Evolutionary conservation across 2,888 invertebrate genomes (phyloP), one percentile per base, ranked within the genome.

Genomic region (Lithophane ornitopus): DNA sequence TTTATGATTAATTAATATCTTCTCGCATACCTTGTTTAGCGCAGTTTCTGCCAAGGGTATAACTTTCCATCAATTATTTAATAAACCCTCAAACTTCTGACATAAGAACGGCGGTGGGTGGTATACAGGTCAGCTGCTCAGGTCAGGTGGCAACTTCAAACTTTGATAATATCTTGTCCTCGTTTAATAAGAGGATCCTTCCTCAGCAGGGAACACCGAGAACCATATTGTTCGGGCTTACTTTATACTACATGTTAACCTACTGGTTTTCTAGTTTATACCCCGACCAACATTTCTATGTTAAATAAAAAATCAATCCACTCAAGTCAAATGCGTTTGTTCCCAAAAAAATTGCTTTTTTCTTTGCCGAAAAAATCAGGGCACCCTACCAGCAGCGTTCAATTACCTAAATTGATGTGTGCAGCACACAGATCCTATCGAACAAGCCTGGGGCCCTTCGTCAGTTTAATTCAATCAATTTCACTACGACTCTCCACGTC

Each of bases 361-460:
- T 62, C 66, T 75, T 72, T 79, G 58, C 79, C 70, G 75, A 82
- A 87, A 77, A 82, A 86, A 85, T 87, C 88, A 73, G 68, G 59
- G 66, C 80, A 76, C 83, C 84, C 83, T 77, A 76, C 85, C 89
- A 82, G 89, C 86, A 80, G 85, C 88, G 81, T 91, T 92, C 95
- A 95, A 96, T 96, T 95, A 94, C 91, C 88, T 93, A 94, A 95
- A 96, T 96, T 95, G 94, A 94, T 96, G 94, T 95, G 95, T 95
- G 91, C 91, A 89, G 93, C 95, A 94, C 91, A 94, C 94, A 93
- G 92, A 95, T 95, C 92, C 93, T 86, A 90, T 89, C 90, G 89
- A 93, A 90, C 90, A 65, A 90, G 84, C 88, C 75, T 86, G 93
- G 94, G 94, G 92, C 91, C 93, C 92, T 92, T 90, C 76, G 86